Evolutionary conservation across 2,797 vertebrate species (phyloP).

Genomic region (Huso huso): DNA sequence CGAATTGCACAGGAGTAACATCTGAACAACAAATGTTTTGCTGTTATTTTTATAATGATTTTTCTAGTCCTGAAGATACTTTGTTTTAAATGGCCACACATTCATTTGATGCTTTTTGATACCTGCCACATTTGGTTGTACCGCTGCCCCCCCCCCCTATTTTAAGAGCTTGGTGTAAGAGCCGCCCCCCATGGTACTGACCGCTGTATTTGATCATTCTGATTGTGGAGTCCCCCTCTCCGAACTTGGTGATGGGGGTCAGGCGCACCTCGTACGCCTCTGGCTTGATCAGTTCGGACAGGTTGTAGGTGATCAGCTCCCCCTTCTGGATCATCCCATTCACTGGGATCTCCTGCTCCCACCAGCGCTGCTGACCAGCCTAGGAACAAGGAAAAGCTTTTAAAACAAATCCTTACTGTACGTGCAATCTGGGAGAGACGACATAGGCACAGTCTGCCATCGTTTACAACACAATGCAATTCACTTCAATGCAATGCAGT

Average conservation of each 20-base stretch:
- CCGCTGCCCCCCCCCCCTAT: too few relatives aligned
- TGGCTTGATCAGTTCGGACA: slow-evolving; percentile 89
- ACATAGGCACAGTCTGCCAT: too few relatives aligned
- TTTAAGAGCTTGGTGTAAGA: neutral
- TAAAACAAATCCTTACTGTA: too few relatives aligned
- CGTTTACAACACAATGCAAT: too few relatives aligned
- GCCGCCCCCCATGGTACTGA: slow-evolving; percentile 47
- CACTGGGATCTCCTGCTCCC: slow-evolving; percentile 93
- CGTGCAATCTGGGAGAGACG: too few relatives aligned
- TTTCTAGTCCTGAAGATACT: too few relatives aligned
- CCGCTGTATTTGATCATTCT: slow-evolving; percentile 91
- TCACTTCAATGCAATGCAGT: too few relatives aligned
- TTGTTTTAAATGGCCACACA: neutral
- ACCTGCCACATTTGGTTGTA: too few relatives aligned
- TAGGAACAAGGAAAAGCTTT: slow-evolving; percentile 38
- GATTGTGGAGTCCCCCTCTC: slow-evolving; percentile 88
- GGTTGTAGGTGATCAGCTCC: slow-evolving; percentile 90
- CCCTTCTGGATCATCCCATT: slow-evolving; percentile 84
- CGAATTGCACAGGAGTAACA: too few relatives aligned
- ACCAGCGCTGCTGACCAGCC: slow-evolving; percentile 92
- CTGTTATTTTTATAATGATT: too few relatives aligned
- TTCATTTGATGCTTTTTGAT: too few relatives aligned
- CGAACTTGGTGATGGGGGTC: slow-evolving; percentile 89
- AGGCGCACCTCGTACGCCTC: slow-evolving; percentile 91
- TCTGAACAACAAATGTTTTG: too few relatives aligned